Evolutionary conservation across 2,888 invertebrate genomes (phyloP).

Genomic region (Thera obeliscata): DNA sequence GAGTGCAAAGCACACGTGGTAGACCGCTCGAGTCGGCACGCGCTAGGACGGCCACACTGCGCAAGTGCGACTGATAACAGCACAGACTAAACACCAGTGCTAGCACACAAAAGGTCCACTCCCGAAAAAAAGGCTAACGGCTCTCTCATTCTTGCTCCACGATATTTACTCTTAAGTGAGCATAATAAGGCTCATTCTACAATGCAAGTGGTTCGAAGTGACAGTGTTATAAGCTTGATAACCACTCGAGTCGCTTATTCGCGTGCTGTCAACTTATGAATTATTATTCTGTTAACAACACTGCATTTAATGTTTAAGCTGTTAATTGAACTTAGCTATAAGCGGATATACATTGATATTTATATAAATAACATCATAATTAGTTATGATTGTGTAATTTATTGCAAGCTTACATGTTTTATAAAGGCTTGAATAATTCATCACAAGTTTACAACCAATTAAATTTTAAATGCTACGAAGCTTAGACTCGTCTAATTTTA

Average conservation of each 20-base stretch:
- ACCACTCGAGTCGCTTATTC: slow-evolving; percentile 74
- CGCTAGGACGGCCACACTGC: slow-evolving; percentile 68
- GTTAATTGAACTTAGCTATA: slow-evolving; percentile 55
- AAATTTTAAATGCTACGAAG: neutral
- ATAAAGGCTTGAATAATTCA: slow-evolving; percentile 3
- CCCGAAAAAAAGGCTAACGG: neutral
- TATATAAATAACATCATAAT: slow-evolving; percentile 37
- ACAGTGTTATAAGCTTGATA: slow-evolving; percentile 42
- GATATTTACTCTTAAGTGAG: neutral
- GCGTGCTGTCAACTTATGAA: slow-evolving; percentile 79
- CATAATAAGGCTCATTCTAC: slow-evolving; percentile 5
- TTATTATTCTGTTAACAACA: slow-evolving; percentile 73
- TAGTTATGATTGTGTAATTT: slow-evolving; percentile 36
- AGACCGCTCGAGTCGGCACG: slow-evolving; percentile 64
- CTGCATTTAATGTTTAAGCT: slow-evolving; percentile 60
- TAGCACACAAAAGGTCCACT: slow-evolving; percentile 16
- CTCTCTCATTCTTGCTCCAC: neutral
- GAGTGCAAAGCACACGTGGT: slow-evolving; percentile 47
- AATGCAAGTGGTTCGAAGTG: neutral
- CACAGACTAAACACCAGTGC: slow-evolving; percentile 32
- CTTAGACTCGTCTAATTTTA: slow-evolving; percentile 6
- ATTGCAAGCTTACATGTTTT: slow-evolving; percentile 22
- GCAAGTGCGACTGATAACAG: slow-evolving; percentile 77
- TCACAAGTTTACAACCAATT: slow-evolving; percentile 5
- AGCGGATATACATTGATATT: slow-evolving; percentile 46